Base-by-base conservation (phyloP, 2,113 vertebrate species). In the Junco hyemalis region DNA sequence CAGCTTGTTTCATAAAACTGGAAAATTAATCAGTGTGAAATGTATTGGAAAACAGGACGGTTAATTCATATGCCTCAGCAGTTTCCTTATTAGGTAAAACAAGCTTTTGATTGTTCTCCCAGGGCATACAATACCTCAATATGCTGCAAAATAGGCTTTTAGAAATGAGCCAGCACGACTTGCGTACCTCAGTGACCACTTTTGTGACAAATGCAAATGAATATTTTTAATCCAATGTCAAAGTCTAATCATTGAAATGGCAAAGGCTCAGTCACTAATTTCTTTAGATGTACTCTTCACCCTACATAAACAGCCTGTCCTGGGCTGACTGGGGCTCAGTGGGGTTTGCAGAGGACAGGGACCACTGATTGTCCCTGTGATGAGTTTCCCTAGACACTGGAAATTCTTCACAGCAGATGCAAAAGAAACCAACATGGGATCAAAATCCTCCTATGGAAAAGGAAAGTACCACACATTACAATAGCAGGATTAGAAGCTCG, bases 21-120 rank as follows among this genome's bases (percentile, higher is more conserved):
- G 90, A 93, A 90, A 93, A 93, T 92, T 92, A 93, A 94, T 95
- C 2, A 0, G 47, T 93, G 93, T 93, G 88, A 97, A 95, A 96
- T 95, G 86, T 92, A 74, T 83, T 93, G 94, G 96, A 90, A 96
- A 96, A 83, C 40, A 78, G 71, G 47, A 56, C 0, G 0, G 79
- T 70, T 70, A 83, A 94, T 88, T 95, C 82, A 47, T 83, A 53
- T 92, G 72, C 81, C 56, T 95, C 85, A 94, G 90, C 82, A 68
- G 92, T 56, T 88, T 93, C 92, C 92, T 95, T 93, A 95, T 88
- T 90, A 86, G 92, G 90, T 91, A 90, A 92, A 92, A 91, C 88
- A 93, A 86, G 92, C 33, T 88, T 71, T 66, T 92, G 92, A 85
- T 94, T 86, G 85, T 66, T 92, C 92, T 95, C 56, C 22, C 51